Evolutionary conservation across 1,140 invertebrate genomes (phyloP).

Genomic region (Drosophila bipectinata): DNA sequence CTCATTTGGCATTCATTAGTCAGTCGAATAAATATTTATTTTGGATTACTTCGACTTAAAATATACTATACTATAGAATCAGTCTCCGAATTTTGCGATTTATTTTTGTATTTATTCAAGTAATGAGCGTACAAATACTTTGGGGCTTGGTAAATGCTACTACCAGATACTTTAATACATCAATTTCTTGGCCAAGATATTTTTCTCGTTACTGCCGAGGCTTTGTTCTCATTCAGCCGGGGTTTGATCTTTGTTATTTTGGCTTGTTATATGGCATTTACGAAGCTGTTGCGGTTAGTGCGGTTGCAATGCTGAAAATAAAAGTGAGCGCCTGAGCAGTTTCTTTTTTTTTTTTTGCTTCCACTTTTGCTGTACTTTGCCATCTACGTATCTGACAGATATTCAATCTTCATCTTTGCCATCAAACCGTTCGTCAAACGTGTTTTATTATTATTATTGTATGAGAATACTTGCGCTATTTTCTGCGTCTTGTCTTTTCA

Average conservation of each 20-base stretch:
- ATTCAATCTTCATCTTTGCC: slow-evolving; percentile 75
- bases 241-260: slow-evolving; percentile 75
- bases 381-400: slow-evolving; percentile 65
- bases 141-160: slow-evolving; percentile 23
- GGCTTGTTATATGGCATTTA: slow-evolving; percentile 61
- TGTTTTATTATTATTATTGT: slow-evolving; percentile 67
- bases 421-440: slow-evolving; percentile 74
- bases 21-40: slow-evolving; percentile 30
- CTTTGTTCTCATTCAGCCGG: slow-evolving; percentile 48
- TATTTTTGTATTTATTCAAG: slow-evolving; percentile 34
- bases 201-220: slow-evolving; percentile 11
- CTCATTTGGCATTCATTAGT: slow-evolving; percentile 23
- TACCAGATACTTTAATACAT: slow-evolving; percentile 13
- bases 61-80: slow-evolving; percentile 22
- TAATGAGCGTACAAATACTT: slow-evolving; percentile 32
- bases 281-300: slow-evolving; percentile 36
- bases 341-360: slow-evolving; percentile 3
- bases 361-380: slow-evolving; percentile 16
- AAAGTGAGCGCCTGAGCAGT: slow-evolving; percentile 60
- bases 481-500: slow-evolving; percentile 36
- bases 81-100: slow-evolving; percentile 18
- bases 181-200: slow-evolving; percentile 19
- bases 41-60: slow-evolving; percentile 11
- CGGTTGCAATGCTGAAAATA: slow-evolving; percentile 69
- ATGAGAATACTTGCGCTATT: slow-evolving; percentile 62